Conservation (phyloP, 2,888 invertebrate species). For the Eudemis profundana region DNA sequence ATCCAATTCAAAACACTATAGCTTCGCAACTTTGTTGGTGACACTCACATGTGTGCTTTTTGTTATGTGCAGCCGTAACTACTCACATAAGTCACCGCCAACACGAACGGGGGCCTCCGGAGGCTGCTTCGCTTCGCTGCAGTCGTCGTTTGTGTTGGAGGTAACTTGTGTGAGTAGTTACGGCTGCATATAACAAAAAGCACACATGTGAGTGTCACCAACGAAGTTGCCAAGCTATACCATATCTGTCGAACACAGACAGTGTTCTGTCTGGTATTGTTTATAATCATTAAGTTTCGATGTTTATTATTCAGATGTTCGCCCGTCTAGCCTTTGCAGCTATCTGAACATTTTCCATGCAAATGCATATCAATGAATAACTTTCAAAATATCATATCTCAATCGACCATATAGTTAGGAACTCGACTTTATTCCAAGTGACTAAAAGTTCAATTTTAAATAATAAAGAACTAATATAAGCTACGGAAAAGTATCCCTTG, state of each 20-base stretch:
- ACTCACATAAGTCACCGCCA: too few species aligned
- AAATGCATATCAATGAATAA: conserved; percentile 55
- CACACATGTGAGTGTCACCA: too few species aligned
- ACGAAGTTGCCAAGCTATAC: too few species aligned
- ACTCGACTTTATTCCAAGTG: neutral
- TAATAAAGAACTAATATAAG: neutral
- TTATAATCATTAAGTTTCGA: conserved; percentile 62
- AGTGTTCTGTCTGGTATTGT: conserved; percentile 67
- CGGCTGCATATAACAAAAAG: too few species aligned
- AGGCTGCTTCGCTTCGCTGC: too few species aligned
- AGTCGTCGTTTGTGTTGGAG: too few species aligned
- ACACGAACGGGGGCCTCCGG: too few species aligned
- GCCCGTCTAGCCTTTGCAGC: conserved; percentile 65
- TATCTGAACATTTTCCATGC: conserved; percentile 67
- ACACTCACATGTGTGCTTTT: too few species aligned
- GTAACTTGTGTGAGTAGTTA: too few species aligned
- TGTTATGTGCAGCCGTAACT: too few species aligned
- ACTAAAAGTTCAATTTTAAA: neutral
- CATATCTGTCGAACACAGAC: conserved; percentile 4
- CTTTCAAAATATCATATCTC: neutral
- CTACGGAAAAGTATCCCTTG: neutral
- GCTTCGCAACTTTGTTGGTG: too few species aligned
- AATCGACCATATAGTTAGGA: neutral
- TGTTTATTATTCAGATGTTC: conserved; percentile 64
- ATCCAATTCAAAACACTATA: too few species aligned